phyloP scores from a whole-genome alignment of 1,140 invertebrate species.

The Drosophila lowei region DNA sequence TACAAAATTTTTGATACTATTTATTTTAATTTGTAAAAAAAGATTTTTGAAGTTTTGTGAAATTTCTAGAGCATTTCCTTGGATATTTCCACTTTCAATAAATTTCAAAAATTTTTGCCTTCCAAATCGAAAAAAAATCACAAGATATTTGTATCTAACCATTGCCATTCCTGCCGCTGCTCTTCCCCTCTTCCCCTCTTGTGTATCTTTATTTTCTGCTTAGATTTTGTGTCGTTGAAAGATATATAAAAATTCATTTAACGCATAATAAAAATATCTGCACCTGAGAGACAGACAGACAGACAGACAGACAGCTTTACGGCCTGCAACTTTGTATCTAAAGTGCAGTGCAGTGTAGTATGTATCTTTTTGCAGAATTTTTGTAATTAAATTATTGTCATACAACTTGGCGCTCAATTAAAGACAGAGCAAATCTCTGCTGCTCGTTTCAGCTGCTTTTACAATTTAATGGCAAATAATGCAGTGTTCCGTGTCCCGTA shows the following conservation, averaged over 20 bases:
- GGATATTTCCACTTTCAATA: neutral
- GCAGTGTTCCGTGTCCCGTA: constrained; percentile 21
- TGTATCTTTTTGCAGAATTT: constrained; percentile 36
- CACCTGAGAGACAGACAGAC: constrained; percentile 57
- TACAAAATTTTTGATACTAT: too few species aligned
- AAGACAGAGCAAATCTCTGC: constrained; percentile 35
- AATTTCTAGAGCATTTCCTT: too few species aligned
- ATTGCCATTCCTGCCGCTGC: neutral
- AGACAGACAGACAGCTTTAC: constrained; percentile 30
- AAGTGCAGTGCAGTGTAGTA: constrained; percentile 3
- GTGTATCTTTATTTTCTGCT: neutral
- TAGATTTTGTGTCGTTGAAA: constrained; percentile 41
- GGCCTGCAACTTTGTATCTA: constrained; percentile 42
- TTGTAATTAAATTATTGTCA: constrained; percentile 75
- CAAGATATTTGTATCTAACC: neutral
- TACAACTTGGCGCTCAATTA: constrained; percentile 70
- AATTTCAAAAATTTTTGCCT: neutral
- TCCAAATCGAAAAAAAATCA: neutral
- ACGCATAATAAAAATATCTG: constrained; percentile 76
- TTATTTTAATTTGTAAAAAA: too few species aligned
- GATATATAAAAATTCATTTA: constrained; percentile 80
- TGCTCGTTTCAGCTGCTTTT: constrained; percentile 43
- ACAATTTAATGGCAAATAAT: constrained; percentile 73
- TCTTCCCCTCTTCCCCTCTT: neutral
- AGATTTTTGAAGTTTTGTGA: too few species aligned